Conservation (phyloP, 2,113 vertebrate species). For the human region GRCh38 chr16:14098501-14099000, state of each 20-base stretch:
- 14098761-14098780: neutral
- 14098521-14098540: neutral
- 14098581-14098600: neutral
- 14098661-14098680: neutral
- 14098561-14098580: neutral
- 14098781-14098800: neutral
- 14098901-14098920: neutral
- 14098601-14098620: constrained; percentile 36
- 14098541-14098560: constrained; percentile 45
- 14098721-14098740: neutral
- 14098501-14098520: constrained; percentile 27
- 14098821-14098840: constrained; percentile 9
- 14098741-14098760: neutral
- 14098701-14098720: neutral
- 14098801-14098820: neutral
- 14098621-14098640: neutral
- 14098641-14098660: neutral
- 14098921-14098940: neutral
- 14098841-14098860: neutral
- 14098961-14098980: neutral
- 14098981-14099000: neutral
- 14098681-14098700: constrained; percentile 13
- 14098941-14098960: neutral
- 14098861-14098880: neutral
- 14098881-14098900: neutral